Evolutionary conservation across 2,797 vertebrate genomes (phyloP), one percentile per base, ranked within the genome.

Genomic region (Betta splendens): DNA sequence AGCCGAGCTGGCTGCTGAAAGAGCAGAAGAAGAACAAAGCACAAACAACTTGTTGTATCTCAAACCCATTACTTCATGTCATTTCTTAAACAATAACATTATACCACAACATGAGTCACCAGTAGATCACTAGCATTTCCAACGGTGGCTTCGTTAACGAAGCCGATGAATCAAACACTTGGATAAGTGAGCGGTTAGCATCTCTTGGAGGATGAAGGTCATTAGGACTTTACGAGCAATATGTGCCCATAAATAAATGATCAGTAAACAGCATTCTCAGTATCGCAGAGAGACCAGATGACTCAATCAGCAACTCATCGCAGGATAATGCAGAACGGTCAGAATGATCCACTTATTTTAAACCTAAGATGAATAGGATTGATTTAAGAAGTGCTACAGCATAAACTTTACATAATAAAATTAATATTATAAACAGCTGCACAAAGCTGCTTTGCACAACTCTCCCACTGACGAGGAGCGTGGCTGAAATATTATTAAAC

Each of bases 201-300:
- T 12, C 77, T 81, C 72, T 65, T 33, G 21, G 49, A 62, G 68
- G 73, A 80, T 72, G 54, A 61, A 79, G 74, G 81, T 83, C 80
- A 84, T 89, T 82, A 81, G 75, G 76, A 81, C 68, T 75, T 83
- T 72, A 85, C 74, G 77, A 85, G 76, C 28, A 54, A 84, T 72
- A 74, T 44, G 40, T 73, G 51, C 23, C 54, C 56, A 85, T 83
- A 83, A 88, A 89, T 87, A 88, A 85, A 79, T 82, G 48, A 89
- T 86, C 69, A 74, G 76, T 79, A 73, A 84, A 85, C 64, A 75
- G 65, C 57, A 42, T 9, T 40, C 37, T 40, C 58, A 50, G 18
- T 46, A 62, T 25, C 43, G 56, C 46, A 48, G 36, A 70, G 44
- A 57, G 70, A 62, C 64, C 76, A 77, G 73, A 73, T 72, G 60